These are phyloP conservation scores for Ptychobarbus kaznakovi DNA, from an alignment of 2,797 vertebrate genomes.

Conservation along the genomic window DNA sequence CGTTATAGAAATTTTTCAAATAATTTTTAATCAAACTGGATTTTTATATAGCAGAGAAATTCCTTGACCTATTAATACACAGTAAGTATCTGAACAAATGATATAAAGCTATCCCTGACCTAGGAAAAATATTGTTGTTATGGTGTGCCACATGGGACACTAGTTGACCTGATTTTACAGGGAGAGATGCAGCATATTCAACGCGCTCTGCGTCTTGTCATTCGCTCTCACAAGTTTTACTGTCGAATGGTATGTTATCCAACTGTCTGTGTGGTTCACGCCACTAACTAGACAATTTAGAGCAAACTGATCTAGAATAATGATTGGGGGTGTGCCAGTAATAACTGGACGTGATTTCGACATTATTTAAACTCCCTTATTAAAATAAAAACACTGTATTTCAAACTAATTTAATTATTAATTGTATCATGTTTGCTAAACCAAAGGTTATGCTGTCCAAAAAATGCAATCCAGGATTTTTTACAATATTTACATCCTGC, in stretches of 20 bases:
- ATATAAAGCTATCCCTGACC: neutral
- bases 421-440: too few relatives aligned
- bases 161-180: neutral
- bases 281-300: neutral
- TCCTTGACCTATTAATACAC: neutral
- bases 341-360: neutral
- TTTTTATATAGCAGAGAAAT: neutral
- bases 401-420: neutral
- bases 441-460: neutral
- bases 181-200: constrained; percentile 32
- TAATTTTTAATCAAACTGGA: neutral
- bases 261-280: neutral
- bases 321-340: neutral
- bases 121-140: neutral
- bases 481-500: constrained; percentile 6
- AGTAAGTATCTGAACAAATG: constrained; percentile 23
- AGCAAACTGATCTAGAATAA: neutral
- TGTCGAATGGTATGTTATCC: constrained; percentile 24
- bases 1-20: neutral
- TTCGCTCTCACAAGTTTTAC: constrained; percentile 17
- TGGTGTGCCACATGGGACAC: constrained; percentile 4
- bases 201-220: neutral
- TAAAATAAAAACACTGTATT: neutral
- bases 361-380: neutral
- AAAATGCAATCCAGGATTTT: neutral